Conservation (phyloP, 92 coral and sea anemone species). For the Actinostola sp. region DNA sequence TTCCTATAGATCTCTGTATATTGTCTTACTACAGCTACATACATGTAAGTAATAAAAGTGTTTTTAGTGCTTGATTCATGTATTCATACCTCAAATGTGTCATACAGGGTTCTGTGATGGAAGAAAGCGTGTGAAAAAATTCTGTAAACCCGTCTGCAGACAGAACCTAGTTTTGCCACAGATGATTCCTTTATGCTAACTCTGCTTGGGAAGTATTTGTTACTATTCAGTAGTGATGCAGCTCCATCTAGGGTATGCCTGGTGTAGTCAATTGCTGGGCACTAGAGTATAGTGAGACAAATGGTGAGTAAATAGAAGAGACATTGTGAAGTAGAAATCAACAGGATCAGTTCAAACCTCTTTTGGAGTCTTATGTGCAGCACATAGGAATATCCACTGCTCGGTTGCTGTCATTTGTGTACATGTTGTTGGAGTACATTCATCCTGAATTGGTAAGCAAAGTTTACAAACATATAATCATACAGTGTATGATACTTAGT, state of each 20-base stretch:
- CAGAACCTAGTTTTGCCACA: conserved; percentile 97
- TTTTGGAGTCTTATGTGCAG: conserved; percentile 99
- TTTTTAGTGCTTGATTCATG: not conserved
- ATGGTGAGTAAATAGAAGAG: too few relatives aligned
- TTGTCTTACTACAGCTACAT: not conserved
- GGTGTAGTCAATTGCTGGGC: conserved; percentile 98
- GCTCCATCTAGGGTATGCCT: conserved; percentile 99
- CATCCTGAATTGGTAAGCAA: conserved; percentile 52
- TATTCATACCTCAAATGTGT: conserved; percentile 86
- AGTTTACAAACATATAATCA: not conserved
- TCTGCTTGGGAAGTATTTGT: conserved; percentile 98
- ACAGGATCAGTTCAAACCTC: too few relatives aligned
- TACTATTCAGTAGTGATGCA: conserved; percentile 92
- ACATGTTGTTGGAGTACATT: conserved; percentile 92
- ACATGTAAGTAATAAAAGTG: not conserved
- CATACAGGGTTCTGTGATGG: conserved; percentile 88
- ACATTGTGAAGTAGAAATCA: too few relatives aligned
- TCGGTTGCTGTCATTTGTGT: conserved; percentile 99
- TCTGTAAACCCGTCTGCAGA: conserved; percentile 95
- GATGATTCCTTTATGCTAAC: conserved; percentile 97
- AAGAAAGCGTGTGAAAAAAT: conserved; percentile 98
- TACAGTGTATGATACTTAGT: not conserved
- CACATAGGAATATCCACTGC: conserved; percentile 99
- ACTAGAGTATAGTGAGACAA: conserved; percentile 35
- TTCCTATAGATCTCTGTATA: not conserved